Evolutionary conservation across 2,113 vertebrate genomes (phyloP).

Genomic region (Mirounga angustirostris): DNA sequence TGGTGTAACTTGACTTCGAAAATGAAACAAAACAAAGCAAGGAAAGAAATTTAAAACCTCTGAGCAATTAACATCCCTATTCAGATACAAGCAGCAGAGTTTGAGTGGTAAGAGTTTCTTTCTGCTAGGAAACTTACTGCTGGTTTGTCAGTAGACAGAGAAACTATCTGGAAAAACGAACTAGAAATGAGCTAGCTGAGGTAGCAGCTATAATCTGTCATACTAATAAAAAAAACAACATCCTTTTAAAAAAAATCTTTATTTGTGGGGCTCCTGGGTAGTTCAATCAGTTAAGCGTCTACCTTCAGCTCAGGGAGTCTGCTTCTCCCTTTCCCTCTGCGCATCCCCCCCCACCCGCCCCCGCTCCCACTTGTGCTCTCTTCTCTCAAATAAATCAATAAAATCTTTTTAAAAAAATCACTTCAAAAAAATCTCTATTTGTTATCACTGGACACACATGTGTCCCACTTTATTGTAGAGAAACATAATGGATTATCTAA

Average conservation of each 20-base stretch:
- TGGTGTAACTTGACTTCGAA: background rate
- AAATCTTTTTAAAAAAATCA: background rate
- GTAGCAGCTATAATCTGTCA: background rate
- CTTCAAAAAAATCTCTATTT: background rate
- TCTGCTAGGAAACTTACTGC: background rate
- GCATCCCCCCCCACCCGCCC: too few relatives aligned
- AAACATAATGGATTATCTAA: background rate
- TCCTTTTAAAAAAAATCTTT: background rate
- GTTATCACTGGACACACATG: background rate
- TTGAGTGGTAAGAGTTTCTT: background rate
- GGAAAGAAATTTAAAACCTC: background rate
- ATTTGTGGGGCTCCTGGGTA: background rate
- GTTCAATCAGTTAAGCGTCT: background rate
- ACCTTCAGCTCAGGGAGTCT: background rate
- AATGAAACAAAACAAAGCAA: conserved; percentile 36
- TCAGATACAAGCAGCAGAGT: background rate
- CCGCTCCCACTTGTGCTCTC: background rate
- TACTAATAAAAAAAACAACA: background rate
- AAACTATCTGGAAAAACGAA: background rate
- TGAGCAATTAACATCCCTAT: background rate
- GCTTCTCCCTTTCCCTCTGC: background rate
- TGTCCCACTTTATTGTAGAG: background rate
- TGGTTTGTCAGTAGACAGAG: background rate
- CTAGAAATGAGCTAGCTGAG: background rate
- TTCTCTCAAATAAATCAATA: background rate